These are phyloP conservation scores for Sarcophaga variegata DNA, from an alignment of 2,888 invertebrate species.

Conservation along the genomic window DNA sequence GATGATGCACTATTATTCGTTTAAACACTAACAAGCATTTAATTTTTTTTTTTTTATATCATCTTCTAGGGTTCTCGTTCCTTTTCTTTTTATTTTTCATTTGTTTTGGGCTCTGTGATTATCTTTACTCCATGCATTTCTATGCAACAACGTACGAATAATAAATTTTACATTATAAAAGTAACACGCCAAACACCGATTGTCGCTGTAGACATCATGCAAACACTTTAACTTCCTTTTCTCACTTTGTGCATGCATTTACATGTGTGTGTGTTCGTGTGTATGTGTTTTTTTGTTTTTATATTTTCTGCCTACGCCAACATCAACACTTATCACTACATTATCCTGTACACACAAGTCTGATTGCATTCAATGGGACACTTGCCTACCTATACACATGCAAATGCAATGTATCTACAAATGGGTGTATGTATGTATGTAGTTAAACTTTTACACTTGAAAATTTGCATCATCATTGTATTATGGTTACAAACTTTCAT, in stretches of 20 bases:
- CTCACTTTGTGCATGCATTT: not conserved
- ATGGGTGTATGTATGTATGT: not conserved
- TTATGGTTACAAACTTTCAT: not conserved
- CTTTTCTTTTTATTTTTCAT: not conserved
- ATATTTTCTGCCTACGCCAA: constrained; percentile 28
- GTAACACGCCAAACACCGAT: constrained; percentile 59
- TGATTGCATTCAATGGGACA: constrained; percentile 41
- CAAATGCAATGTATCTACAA: not conserved
- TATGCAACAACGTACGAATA: not conserved
- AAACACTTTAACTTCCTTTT: constrained; percentile 62
- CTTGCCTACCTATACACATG: no score
- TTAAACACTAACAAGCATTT: constrained; percentile 41
- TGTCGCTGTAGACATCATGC: constrained; percentile 58
- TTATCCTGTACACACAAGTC: not conserved
- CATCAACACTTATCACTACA: constrained; percentile 36
- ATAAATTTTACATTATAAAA: constrained; percentile 44
- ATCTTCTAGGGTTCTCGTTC: not conserved
- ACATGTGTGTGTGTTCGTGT: no score
- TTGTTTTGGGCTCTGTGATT: not conserved
- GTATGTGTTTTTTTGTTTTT: no score
- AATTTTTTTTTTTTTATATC: constrained; percentile 12
- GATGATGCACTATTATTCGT: not conserved
- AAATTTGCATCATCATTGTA: constrained; percentile 51
- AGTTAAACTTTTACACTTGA: constrained; percentile 49
- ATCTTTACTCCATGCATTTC: not conserved